Conservation (phyloP, 2,113 vertebrate genomes). For the Astatotilapia flaviijosephi region DNA sequence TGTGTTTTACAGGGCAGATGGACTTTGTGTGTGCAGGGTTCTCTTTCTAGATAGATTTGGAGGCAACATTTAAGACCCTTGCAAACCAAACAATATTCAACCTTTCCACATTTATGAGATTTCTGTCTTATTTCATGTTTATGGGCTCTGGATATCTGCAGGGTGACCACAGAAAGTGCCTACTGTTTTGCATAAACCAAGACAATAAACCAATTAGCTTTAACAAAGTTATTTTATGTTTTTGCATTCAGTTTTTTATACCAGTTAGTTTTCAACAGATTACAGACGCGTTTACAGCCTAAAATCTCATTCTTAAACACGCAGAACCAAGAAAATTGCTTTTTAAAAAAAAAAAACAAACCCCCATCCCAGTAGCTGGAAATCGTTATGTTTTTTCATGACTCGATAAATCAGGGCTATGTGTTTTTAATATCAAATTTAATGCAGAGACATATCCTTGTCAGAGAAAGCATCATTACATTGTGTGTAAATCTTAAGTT, state of each 20-base stretch:
- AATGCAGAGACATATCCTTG: not conserved
- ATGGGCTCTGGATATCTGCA: not conserved
- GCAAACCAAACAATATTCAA: not conserved
- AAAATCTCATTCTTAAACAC: not conserved
- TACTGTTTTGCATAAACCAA: not conserved
- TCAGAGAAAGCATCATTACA: not conserved
- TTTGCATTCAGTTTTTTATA: not conserved
- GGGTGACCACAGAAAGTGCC: not conserved
- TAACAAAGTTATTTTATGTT: not conserved
- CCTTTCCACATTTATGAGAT: not conserved
- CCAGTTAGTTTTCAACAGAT: not conserved
- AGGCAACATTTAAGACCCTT: not conserved
- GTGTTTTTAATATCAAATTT: not conserved
- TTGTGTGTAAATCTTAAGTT: not conserved
- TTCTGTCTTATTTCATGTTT: not conserved
- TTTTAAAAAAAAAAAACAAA: fast-evolving
- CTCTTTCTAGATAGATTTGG: not conserved
- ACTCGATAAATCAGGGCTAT: not conserved
- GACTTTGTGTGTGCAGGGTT: not conserved
- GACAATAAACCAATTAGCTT: not conserved
- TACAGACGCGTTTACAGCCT: not conserved
- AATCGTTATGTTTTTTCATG: not conserved
- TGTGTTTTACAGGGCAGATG: not conserved
- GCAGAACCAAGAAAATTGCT: not conserved
- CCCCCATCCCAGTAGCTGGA: not conserved